Conservation (phyloP, 1,140 invertebrate species). For the Papilio dardanus region DNA sequence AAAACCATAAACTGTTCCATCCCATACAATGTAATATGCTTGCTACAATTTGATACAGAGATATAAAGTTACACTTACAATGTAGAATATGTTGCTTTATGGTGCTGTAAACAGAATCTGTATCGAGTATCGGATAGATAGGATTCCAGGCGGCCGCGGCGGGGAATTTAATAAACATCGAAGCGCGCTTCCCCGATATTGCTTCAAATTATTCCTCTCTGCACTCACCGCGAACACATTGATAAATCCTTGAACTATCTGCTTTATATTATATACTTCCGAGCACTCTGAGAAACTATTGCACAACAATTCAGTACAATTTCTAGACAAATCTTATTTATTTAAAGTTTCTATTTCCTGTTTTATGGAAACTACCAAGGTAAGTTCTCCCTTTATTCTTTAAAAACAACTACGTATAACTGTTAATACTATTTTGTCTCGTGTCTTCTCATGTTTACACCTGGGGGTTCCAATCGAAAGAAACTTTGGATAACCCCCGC, state of each 20-base stretch:
- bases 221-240: slow-evolving; percentile 1
- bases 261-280: not conserved
- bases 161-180: slow-evolving; percentile 14
- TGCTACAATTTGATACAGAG: not conserved
- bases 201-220: slow-evolving; percentile 10
- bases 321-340: too few species aligned
- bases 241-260: slow-evolving; percentile 5
- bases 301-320: too few species aligned
- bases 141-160: slow-evolving; percentile 1
- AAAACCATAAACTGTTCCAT: too few species aligned
- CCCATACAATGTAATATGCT: not conserved
- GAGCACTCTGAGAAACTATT: not conserved
- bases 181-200: not conserved
- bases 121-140: not conserved
- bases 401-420: too few species aligned
- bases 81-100: slow-evolving; percentile 1
- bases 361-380: too few species aligned
- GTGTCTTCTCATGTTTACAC: too few species aligned
- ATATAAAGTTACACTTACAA: not conserved
- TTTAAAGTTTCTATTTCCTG: too few species aligned
- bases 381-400: too few species aligned
- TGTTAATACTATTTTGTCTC: too few species aligned
- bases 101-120: not conserved
- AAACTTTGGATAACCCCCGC: too few species aligned
- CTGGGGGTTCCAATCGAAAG: too few species aligned